Evolutionary conservation across 1,140 invertebrate species (phyloP), one percentile per base, ranked within the genome.

Genomic region (Eulimnadia texana): DNA sequence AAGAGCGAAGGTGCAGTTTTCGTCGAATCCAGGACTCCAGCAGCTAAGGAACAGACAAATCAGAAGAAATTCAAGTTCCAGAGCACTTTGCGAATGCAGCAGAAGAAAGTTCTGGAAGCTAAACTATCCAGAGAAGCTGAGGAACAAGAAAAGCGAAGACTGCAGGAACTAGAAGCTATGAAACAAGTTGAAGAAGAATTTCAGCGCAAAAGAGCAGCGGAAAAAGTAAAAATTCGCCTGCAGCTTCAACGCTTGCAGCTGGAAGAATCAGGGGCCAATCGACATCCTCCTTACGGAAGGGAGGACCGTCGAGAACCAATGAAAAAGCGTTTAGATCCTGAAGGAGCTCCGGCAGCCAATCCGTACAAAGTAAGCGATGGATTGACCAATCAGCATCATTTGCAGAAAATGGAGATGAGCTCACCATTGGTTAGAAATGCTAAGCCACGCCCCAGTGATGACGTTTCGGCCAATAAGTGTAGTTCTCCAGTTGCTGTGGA

Each of bases 111-210:
- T 57, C 70, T 88, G 52, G 82, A 85, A 1, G 85, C 88, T 64
- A 84, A 83, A 70, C 73, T 88, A 61, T 82, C 82, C 13, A 79
- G 78, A 63, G 84, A 88, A 69, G 84, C 83, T 0, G 85, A 88
- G 67, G 77, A 80, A 20, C 86, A 85, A 72, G 86, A 89, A 72
- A 79, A 80, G 52, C 81, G 85, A 68, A 72, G 86, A 54, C 74
- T 82, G 52, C 79, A 79, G 52, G 86, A 90, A 70, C 73, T 86
- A 63, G 85, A 88, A 72, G 83, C 82, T 28, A 87, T 89, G 82
- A 78, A 81, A 67, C 79, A 79, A 64, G 79, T 79, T 1, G 84
- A 87, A 70, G 83, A 85, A 67, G 84, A 86, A 67, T 86, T 86
- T 69, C 82, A 86, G 68, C 73, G 79, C 20, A 86, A 86, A 71